phyloP scores from a whole-genome alignment of 2,797 vertebrate genomes.

The Holocentrus rufus region DNA sequence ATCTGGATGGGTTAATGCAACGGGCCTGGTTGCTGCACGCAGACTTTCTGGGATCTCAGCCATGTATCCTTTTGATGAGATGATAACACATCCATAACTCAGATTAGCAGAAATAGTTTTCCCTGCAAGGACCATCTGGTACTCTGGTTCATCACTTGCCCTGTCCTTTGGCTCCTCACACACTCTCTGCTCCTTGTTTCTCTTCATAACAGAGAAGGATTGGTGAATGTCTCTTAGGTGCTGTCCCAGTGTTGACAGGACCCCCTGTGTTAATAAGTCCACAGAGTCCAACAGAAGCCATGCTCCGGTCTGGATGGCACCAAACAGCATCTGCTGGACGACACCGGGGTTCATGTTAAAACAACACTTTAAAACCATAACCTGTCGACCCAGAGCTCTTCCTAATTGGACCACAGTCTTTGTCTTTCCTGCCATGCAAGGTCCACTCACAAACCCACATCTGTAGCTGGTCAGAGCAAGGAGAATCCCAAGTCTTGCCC shows the following conservation, averaged over 20 bases:
- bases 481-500: constrained; percentile 81
- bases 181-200: constrained; percentile 11
- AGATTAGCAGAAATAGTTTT: constrained; percentile 69
- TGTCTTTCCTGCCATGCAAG: constrained; percentile 80
- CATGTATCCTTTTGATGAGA: constrained; percentile 64
- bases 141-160: constrained; percentile 31
- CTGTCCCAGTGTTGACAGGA: constrained; percentile 82
- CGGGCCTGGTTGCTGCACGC: constrained; percentile 79
- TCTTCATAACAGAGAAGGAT: constrained; percentile 69
- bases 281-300: constrained; percentile 85
- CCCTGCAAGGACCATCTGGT: constrained; percentile 74
- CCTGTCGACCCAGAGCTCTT: constrained; percentile 81
- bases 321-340: constrained; percentile 81
- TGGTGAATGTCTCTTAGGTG: constrained; percentile 79
- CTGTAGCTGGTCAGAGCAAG: constrained; percentile 83
- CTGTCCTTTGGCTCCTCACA: constrained; percentile 13
- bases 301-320: constrained; percentile 85
- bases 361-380: constrained; percentile 81
- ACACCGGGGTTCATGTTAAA: constrained; percentile 56
- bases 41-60: constrained; percentile 79
- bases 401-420: constrained; percentile 78
- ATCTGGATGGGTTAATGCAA: constrained; percentile 82
- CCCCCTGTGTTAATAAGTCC: constrained; percentile 73
- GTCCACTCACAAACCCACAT: constrained; percentile 83
- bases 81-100: constrained; percentile 84